These are phyloP conservation scores for Brachionus sp. DNA, from an alignment of 1,140 invertebrate species.

Conservation along the genomic window DNA sequence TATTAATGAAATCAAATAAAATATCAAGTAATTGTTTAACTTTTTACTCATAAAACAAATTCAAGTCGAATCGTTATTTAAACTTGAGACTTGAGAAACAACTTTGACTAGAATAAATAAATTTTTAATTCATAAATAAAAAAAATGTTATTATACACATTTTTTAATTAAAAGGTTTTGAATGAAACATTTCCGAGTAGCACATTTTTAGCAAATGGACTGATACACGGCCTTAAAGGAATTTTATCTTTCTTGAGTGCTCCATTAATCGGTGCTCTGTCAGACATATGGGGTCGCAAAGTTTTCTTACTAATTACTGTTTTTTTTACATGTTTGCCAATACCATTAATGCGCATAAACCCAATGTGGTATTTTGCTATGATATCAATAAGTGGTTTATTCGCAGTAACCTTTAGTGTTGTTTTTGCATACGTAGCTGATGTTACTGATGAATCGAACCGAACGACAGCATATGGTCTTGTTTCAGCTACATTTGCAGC, in stretches of 20 bases:
- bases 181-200: conserved; percentile 97
- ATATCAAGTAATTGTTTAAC: no score
- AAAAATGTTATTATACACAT: not conserved
- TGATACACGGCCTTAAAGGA: conserved; percentile 93
- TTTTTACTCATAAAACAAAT: no score
- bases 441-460: conserved; percentile 93
- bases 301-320: conserved; percentile 96
- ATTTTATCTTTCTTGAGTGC: conserved; percentile 93
- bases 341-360: conserved; percentile 96
- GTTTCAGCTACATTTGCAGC: conserved; percentile 98
- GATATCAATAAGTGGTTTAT: conserved; percentile 96
- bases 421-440: conserved; percentile 99
- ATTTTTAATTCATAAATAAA: not conserved
- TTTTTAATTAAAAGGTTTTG: conserved; percentile 67
- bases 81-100: no score
- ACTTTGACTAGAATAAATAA: no score
- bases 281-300: conserved; percentile 96
- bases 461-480: conserved; percentile 90
- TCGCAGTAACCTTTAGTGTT: conserved; percentile 92
- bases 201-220: conserved; percentile 97
- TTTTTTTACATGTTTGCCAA: conserved; percentile 97
- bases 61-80: no score
- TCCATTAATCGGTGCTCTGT: conserved; percentile 89
- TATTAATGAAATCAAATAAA: no score
- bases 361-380: conserved; percentile 99